A percentile compares a stretch with the other conserved stretches of the same genome.
Evolutionary conservation across 2,797 vertebrate genomes (phyloP).

Genomic region (Chiropotes sagulatus): DNA sequence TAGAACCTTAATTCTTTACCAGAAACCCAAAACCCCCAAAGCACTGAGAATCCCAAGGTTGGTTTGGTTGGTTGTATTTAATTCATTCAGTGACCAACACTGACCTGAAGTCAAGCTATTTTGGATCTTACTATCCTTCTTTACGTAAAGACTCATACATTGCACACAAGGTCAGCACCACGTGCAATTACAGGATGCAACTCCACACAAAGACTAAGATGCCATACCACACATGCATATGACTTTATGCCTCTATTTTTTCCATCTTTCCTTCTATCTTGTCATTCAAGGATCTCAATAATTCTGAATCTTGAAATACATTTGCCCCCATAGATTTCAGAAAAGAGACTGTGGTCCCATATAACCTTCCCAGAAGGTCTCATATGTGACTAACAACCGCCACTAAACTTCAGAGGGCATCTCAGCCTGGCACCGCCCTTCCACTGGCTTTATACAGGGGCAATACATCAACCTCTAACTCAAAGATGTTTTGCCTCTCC

Average conservation of each 20-base stretch:
- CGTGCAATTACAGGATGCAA: accelerated
- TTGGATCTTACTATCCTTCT: neutral
- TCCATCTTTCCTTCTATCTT: neutral
- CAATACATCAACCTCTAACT: too few relatives aligned
- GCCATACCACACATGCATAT: accelerated
- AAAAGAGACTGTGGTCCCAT: accelerated
- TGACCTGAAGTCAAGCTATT: neutral
- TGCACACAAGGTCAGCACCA: neutral
- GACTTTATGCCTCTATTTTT: too few relatives aligned
- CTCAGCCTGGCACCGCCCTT: accelerated
- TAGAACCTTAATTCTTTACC: neutral
- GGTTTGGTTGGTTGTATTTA: neutral
- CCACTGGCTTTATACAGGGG: accelerated
- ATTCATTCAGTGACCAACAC: accelerated
- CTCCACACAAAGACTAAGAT: accelerated
- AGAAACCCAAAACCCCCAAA: neutral
- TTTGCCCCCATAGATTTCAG: neutral
- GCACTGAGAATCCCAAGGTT: neutral
- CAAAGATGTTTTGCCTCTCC: neutral
- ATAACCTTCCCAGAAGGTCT: neutral
- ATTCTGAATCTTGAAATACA: neutral
- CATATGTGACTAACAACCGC: accelerated
- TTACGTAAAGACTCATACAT: accelerated
- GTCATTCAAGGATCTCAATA: neutral
- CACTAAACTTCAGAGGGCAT: accelerated